Evolutionary conservation across 2,113 vertebrate genomes (phyloP).

Genomic region (Mohoua ochrocephala): DNA sequence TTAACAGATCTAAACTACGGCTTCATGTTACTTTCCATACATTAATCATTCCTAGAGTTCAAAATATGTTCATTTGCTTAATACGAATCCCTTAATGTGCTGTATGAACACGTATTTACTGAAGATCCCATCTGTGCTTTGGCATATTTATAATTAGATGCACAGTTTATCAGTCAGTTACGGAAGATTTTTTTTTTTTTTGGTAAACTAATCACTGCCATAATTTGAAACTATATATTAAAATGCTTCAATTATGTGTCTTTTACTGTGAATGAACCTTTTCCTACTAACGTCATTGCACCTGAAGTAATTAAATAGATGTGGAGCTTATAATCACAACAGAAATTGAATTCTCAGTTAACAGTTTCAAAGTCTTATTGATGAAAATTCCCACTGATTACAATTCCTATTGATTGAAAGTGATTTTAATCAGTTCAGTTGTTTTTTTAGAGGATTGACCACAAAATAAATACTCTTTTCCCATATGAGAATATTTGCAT

Average conservation of each 20-base stretch:
- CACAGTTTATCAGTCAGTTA: neutral
- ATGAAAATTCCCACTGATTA: constrained; percentile 10
- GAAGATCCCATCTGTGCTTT: constrained; percentile 5
- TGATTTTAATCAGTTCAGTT: constrained; percentile 18
- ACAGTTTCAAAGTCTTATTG: neutral
- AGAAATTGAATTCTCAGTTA: constrained; percentile 36
- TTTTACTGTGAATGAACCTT: neutral
- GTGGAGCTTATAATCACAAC: neutral
- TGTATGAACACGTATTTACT: neutral
- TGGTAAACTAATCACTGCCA: neutral
- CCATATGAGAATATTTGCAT: neutral
- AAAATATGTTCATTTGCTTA: neutral
- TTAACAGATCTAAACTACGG: neutral
- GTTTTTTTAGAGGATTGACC: constrained; percentile 10
- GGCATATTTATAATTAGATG: neutral
- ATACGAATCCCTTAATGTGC: neutral
- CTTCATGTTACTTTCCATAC: neutral
- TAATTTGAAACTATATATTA: neutral
- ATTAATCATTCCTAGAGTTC: neutral
- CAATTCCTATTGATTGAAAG: constrained; percentile 22
- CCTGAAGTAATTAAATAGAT: constrained; percentile 17
- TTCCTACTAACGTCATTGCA: neutral
- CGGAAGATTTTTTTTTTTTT: neutral
- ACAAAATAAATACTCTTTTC: constrained; percentile 31
- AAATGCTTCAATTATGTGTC: neutral